Evolutionary conservation across 1,140 invertebrate genomes (phyloP), one percentile per base, ranked within the genome.

Genomic region (Pseudomyrmex dendroicus): DNA sequence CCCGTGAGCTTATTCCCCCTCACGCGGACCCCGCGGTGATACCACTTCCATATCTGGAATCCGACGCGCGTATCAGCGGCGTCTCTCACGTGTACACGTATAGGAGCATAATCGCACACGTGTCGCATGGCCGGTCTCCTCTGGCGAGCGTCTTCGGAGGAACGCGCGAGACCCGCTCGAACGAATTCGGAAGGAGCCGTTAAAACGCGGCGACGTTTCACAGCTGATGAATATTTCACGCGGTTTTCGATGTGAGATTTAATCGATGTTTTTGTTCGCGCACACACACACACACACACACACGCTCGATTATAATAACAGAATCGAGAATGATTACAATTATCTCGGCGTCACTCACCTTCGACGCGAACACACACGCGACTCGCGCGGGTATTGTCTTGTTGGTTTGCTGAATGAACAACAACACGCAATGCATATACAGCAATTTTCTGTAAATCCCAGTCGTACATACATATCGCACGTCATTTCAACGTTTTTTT

Each of bases 11-110:
- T 89, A 87, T 89, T 89, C 80, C 5, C 35, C 3, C 25, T 87
- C 63, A 87, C 84, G 52, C 63, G 67, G 84, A 84, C 77, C 77
- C 85, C 84, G 59, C 84, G 59, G 68, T 56, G 74, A 87, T 89
- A 89, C 83, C 73, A 73, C 83, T 89, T 89, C 88, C 88, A 89
- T 89, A 89, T 64, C 78, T 83, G 88, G 85, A 89, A 83, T 89
- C 73, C 52, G 56, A 20, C 20, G 66, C 84, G 73, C 1, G 1
- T 80, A 25, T 83, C 82, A 70, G 86, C 84, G 85, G 88, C 73
- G 25, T n/a, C n/a, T 86, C 86, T 10, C 46, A 20, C 59, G 25
- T 73, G 72, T 50, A 80, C 46, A 46, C 48, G 17, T 73, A 25
- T 25, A 67, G 52, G 61, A 35, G 35, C 35, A 35, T 7, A 35